Evolutionary conservation across 2,113 vertebrate species (phyloP).

Genomic region (Lepisosteus osseus): DNA sequence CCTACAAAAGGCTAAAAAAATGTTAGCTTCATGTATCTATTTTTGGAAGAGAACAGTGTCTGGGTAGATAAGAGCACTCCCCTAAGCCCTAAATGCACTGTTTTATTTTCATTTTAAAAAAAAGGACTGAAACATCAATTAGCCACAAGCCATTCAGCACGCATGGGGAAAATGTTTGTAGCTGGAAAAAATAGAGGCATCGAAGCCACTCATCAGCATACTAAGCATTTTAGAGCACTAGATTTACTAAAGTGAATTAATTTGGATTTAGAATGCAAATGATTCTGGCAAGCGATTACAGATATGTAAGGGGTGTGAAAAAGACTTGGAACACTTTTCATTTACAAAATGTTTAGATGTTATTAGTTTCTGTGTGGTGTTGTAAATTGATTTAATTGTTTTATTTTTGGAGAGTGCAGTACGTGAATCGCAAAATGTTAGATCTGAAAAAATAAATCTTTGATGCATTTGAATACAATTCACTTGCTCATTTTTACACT

Average conservation of each 20-base stretch:
- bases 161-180: slow-evolving; percentile 83
- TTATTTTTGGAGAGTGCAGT: slow-evolving; percentile 63
- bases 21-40: slow-evolving; percentile 70
- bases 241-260: slow-evolving; percentile 99
- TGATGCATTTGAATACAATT: neutral
- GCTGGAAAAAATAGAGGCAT: slow-evolving; percentile 77
- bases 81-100: slow-evolving; percentile 76
- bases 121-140: slow-evolving; percentile 85
- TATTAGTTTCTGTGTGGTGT: slow-evolving; percentile 68
- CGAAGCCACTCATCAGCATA: slow-evolving; percentile 91
- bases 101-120: slow-evolving; percentile 82
- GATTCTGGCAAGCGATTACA: slow-evolving; percentile 86
- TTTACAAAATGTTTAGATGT: slow-evolving; percentile 80
- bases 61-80: slow-evolving; percentile 80
- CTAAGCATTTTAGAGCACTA: slow-evolving; percentile 84
- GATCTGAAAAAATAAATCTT: slow-evolving; percentile 3
- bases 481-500: neutral
- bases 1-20: slow-evolving; percentile 76
- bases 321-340: slow-evolving; percentile 74
- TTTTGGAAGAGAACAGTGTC: slow-evolving; percentile 75
- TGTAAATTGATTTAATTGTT: slow-evolving; percentile 72
- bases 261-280: slow-evolving; percentile 99
- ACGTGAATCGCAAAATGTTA: slow-evolving; percentile 55
- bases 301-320: slow-evolving; percentile 78
- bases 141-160: slow-evolving; percentile 86